Evolutionary conservation across 2,113 vertebrate genomes (phyloP), one percentile per base, ranked within the genome.

Genomic region (Platysteira castanea): DNA sequence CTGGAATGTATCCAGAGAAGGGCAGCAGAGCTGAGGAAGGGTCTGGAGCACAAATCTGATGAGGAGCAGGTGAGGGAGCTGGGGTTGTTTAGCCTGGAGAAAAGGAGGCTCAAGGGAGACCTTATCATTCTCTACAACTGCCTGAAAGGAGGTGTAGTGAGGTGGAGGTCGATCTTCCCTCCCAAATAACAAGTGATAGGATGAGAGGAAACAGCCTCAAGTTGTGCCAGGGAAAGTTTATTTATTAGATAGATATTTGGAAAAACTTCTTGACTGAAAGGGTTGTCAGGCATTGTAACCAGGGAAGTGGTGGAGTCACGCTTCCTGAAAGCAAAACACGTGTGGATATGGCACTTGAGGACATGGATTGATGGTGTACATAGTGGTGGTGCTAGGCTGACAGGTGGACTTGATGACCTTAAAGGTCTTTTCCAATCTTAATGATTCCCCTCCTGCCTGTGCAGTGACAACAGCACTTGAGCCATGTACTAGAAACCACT

Each of bases 21-120:
- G 47, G 28, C 20, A 53, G 0, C 0, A 0, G 24, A 54, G 52
- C 39, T 60, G 21, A 3, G 12, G 39, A 41, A 83, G 24, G 20
- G 24, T 46, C 23, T 75, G 46, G 24, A 75, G 20, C 46, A 46
- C 1, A 7, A 41, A 24, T 41, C 13, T 26, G n/a, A 10, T n/a
- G 20, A 68, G 21, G 53, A 68, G 13, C 20, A 41, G n/a, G 6
- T 59, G 33, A 59, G 19, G 16, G 44, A 59, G 37, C 22, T 65
- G 37, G 12, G 11, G 28, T 54, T 82, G 28, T 26, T 41, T 47
- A 68, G 14, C 54, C 11, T 19, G 47, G 54, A 68, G 24, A 26
- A 31, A 61, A 60, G 16, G 20, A 47, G 24, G 19, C 33, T 74
- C 7, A 21, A 13, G 39, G 20, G 16, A n/a, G 16, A 53, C 28